Conservation (phyloP, 2,113 vertebrate genomes). For the Oncorhynchus clarkii region DNA sequence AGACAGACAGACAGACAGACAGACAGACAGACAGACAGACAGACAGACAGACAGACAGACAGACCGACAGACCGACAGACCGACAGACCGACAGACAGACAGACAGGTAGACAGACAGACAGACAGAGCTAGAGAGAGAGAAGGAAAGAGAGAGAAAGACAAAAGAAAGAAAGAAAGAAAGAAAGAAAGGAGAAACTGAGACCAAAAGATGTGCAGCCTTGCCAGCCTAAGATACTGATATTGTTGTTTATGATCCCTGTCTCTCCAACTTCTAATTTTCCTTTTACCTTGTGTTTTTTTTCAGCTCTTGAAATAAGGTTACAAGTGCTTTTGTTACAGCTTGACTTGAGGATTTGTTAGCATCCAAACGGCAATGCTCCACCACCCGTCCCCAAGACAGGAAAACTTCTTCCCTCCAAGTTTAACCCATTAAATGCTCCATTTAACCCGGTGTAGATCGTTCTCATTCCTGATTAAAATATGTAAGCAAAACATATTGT, state of each 20-base stretch:
- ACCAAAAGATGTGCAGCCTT: constrained; percentile 15
- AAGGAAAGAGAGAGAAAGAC: constrained; percentile 8
- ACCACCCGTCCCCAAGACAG: constrained; percentile 69
- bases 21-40: too few relatives aligned
- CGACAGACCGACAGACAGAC: not conserved
- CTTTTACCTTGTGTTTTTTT: constrained; percentile 16
- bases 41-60: not conserved
- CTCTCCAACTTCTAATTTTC: not conserved
- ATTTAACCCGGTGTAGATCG: not conserved
- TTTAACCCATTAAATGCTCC: constrained; percentile 71
- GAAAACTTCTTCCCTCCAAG: constrained; percentile 65
- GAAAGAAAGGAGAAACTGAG: constrained; percentile 6
- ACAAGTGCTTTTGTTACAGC: constrained; percentile 68
- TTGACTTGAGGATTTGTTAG: constrained; percentile 65
- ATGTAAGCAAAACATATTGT: not conserved
- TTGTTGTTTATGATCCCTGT: constrained; percentile 10
- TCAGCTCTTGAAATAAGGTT: constrained; percentile 62
- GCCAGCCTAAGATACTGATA: not conserved
- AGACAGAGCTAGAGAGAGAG: constrained; percentile 18
- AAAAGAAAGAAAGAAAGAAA: not conserved
- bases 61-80: too few relatives aligned
- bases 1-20: not conserved
- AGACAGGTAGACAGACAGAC: constrained; percentile 3
- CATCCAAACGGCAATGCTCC: constrained; percentile 63
- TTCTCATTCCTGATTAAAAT: not conserved